Percentiles rank a stretch among this genome's conserved stretches.
Evolutionary conservation across 2,888 invertebrate species (phyloP).

Genomic region (Morpho deidamia): DNA sequence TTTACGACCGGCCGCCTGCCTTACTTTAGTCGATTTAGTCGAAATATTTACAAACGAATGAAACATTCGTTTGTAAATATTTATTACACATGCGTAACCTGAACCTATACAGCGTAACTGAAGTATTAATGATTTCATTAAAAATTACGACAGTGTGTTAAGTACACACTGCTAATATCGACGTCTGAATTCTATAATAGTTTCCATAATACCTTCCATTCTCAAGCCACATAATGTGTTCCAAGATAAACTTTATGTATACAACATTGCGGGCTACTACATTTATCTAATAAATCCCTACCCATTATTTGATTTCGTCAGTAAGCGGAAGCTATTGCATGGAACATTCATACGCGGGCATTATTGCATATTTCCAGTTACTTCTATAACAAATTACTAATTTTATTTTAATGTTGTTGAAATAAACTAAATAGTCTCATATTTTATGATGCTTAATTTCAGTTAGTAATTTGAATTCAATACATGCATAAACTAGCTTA

Average conservation of each 20-base stretch:
- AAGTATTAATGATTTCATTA: constrained; percentile 23
- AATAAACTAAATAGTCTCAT: constrained; percentile 4
- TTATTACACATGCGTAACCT: constrained; percentile 1
- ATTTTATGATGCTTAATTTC: background rate
- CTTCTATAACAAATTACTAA: constrained; percentile 23
- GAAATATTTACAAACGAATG: too few species aligned
- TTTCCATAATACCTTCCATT: constrained; percentile 11
- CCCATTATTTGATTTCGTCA: constrained; percentile 38
- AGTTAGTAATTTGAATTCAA: background rate
- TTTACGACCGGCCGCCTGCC: too few species aligned
- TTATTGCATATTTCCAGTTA: constrained; percentile 31
- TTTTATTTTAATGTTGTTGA: constrained; percentile 8
- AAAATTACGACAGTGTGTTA: constrained; percentile 22
- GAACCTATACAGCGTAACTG: constrained; percentile 6
- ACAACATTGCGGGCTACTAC: constrained; percentile 8
- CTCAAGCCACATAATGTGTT: background rate
- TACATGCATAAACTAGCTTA: too few species aligned
- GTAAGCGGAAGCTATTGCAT: constrained; percentile 35
- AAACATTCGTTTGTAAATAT: background rate
- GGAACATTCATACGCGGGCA: constrained; percentile 27
- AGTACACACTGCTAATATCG: constrained; percentile 16
- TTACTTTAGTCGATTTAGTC: too few species aligned
- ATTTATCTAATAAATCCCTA: constrained; percentile 14
- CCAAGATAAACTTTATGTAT: constrained; percentile 9
- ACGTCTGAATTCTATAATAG: constrained; percentile 31